These are phyloP conservation scores for Adrianichthys oophorus DNA, from an alignment of 2,797 vertebrate species.

Conservation along the genomic window DNA sequence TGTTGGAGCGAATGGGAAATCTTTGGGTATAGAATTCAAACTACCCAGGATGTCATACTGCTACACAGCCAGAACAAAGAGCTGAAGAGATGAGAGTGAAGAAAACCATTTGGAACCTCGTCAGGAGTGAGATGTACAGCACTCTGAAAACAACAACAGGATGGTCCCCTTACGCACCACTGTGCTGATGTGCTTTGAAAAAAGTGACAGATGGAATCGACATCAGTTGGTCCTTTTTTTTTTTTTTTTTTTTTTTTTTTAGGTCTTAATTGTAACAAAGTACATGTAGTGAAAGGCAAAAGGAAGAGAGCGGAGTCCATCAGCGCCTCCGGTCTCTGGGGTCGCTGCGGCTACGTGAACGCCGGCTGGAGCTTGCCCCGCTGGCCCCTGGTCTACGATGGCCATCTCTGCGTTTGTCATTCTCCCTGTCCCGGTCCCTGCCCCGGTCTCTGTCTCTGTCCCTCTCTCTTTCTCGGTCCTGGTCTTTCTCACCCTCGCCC, in stretches of 20 bases:
- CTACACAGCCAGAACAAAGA: conserved; percentile 36
- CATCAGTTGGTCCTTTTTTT: conserved; percentile 75
- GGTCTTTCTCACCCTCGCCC: conserved; percentile 75
- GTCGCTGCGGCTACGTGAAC: conserved; percentile 88
- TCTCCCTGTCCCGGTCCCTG: conserved; percentile 73
- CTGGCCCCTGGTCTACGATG: conserved; percentile 75
- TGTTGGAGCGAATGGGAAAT: conserved; percentile 29
- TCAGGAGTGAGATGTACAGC: conserved; percentile 53
- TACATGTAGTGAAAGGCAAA: conserved; percentile 75
- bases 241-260: conserved; percentile 13
- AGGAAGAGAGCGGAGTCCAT: conserved; percentile 50
- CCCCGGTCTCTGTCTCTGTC: conserved; percentile 72
- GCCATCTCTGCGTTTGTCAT: conserved; percentile 78
- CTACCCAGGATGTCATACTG: conserved; percentile 53
- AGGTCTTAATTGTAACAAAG: conserved; percentile 70
- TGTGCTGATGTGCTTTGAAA: conserved; percentile 60
- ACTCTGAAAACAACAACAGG: conserved; percentile 65
- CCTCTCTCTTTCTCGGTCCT: conserved; percentile 65
- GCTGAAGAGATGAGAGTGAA: conserved; percentile 24
- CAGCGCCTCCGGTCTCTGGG: conserved; percentile 85
- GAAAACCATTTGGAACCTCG: conserved; percentile 50
- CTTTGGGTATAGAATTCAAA: conserved; percentile 26
- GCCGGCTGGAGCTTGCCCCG: conserved; percentile 66
- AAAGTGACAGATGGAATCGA: conserved; percentile 62
- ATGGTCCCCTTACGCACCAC: conserved; percentile 64